phyloP scores from a whole-genome alignment of 2,113 vertebrate species.

The Muscicapa adusta region DNA sequence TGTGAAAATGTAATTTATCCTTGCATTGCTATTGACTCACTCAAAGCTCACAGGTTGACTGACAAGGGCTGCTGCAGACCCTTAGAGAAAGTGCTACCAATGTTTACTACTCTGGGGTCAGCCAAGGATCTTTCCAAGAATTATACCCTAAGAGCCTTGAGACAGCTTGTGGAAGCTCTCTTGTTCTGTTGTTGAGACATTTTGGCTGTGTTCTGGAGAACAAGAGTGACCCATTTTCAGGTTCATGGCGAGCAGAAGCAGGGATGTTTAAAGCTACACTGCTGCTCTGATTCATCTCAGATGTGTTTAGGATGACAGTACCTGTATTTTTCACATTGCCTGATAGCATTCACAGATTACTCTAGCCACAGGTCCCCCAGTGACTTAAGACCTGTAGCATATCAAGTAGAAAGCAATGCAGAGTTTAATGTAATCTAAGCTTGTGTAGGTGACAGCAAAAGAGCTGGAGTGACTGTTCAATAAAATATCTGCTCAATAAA shows the following conservation, averaged over 20 bases:
- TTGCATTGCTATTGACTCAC: neutral
- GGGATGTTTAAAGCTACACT: neutral
- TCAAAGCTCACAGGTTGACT: neutral
- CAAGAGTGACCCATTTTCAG: neutral
- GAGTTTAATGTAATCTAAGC: neutral
- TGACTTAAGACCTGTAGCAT: neutral
- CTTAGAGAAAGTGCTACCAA: neutral
- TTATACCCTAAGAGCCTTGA: neutral
- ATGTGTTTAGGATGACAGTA: neutral
- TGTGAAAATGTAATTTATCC: neutral
- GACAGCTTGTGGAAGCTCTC: neutral
- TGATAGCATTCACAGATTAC: neutral
- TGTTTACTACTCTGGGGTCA: neutral
- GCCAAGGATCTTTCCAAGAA: neutral
- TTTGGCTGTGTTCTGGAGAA: neutral
- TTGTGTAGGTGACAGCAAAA: neutral
- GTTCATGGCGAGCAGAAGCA: neutral
- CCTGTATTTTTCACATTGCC: neutral
- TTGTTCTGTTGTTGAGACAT: neutral
- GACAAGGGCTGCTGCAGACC: neutral
- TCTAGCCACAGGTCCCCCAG: neutral
- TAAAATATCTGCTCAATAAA: neutral
- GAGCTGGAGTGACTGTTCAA: neutral
- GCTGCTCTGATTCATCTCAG: neutral
- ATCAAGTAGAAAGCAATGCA: neutral